These are phyloP conservation scores for Drosophila falleni DNA, from an alignment of 2,888 invertebrate genomes.

Conservation along the genomic window DNA sequence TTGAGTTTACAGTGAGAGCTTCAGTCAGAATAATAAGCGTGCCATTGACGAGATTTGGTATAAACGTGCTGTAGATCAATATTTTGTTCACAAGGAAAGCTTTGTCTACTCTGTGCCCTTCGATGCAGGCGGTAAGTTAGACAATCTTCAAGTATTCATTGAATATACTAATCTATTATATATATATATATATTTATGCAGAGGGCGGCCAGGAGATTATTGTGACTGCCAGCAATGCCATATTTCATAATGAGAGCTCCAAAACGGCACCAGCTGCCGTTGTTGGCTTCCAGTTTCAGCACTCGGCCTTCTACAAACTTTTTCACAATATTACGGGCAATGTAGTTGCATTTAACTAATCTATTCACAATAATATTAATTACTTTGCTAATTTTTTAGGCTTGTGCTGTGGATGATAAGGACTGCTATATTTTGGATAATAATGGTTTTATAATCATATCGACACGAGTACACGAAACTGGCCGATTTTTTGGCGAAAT, in stretches of 20 bases:
- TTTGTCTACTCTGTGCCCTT: conserved; percentile 93
- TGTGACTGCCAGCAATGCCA: conserved; percentile 95
- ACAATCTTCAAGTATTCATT: not conserved
- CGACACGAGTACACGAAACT: conserved; percentile 90
- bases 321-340: conserved; percentile 93
- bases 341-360: conserved; percentile 84
- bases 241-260: conserved; percentile 88
- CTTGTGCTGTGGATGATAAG: conserved; percentile 89
- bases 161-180: not conserved
- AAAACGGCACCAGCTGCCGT: conserved; percentile 89
- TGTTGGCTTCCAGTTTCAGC: conserved; percentile 92
- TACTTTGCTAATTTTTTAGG: conserved; percentile 48
- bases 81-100: conserved; percentile 91
- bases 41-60: conserved; percentile 97
- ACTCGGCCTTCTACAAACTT: conserved; percentile 90
- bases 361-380: not conserved
- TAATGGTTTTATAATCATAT: conserved; percentile 94
- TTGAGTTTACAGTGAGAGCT: conserved; percentile 87
- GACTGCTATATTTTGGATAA: conserved; percentile 95
- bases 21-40: conserved; percentile 90
- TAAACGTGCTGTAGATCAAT: conserved; percentile 94
- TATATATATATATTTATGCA: conserved; percentile 28
- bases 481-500: conserved; percentile 96
- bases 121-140: conserved; percentile 85
- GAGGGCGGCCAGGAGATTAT: conserved; percentile 87